These are phyloP conservation scores for Sceloporus undulatus DNA, from an alignment of 2,113 vertebrate species.

Conservation along the genomic window DNA sequence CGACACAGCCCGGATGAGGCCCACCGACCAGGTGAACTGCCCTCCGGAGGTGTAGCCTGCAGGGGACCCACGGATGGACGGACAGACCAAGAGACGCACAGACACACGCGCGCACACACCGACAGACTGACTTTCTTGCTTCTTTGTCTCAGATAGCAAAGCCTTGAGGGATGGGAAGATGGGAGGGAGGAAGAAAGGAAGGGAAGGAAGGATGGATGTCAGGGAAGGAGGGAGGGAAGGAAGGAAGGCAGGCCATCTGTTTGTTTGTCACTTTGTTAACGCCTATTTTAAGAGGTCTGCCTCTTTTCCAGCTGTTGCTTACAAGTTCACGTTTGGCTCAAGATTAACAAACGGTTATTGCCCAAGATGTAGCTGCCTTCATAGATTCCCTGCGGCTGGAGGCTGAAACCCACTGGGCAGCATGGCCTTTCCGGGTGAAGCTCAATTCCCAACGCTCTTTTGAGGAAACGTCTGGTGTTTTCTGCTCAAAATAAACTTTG, in stretches of 20 bases:
- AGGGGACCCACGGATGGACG: too few relatives aligned
- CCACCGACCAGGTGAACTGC: slow-evolving; percentile 85
- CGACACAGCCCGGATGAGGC: slow-evolving; percentile 81
- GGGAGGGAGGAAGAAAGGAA: background rate
- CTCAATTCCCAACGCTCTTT: background rate
- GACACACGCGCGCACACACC: too few relatives aligned
- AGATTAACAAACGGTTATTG: slow-evolving; percentile 8
- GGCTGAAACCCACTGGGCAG: background rate
- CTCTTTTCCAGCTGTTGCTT: background rate
- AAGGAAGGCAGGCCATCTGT: background rate
- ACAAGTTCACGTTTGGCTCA: slow-evolving; percentile 18
- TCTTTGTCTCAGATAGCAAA: slow-evolving; percentile 23
- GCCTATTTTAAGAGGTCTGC: too few relatives aligned
- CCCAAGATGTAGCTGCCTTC: background rate
- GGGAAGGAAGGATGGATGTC: too few relatives aligned
- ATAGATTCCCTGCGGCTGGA: too few relatives aligned
- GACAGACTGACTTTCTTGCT: slow-evolving; percentile 33
- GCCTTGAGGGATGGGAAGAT: background rate
- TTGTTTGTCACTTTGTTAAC: background rate
- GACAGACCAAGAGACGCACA: too few relatives aligned
- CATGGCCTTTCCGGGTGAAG: too few relatives aligned
- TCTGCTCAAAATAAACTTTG: slow-evolving; percentile 8
- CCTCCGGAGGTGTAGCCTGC: slow-evolving; percentile 53
- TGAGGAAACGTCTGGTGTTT: background rate
- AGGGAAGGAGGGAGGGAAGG: too few relatives aligned